Evolutionary conservation across 2,797 vertebrate genomes (phyloP).

Genomic region (Pseudomugil gertrudae): DNA sequence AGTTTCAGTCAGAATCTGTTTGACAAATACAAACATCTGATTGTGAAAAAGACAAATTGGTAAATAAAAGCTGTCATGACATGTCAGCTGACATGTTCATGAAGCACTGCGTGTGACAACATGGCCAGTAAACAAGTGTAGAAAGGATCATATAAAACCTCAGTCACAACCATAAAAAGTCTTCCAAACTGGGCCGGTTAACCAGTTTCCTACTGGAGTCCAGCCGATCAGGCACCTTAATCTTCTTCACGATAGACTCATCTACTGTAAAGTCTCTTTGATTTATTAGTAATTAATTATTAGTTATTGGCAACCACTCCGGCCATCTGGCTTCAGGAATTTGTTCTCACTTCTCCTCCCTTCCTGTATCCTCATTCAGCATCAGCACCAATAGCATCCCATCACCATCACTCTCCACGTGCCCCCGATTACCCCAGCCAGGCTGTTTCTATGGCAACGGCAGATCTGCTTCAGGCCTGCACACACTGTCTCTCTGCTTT

Average conservation of each 20-base stretch:
- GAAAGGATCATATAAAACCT: not conserved
- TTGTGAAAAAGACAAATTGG: not conserved
- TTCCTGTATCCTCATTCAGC: constrained; percentile 36
- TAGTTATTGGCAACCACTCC: not conserved
- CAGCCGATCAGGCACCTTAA: not conserved
- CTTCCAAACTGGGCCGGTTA: constrained; percentile 2
- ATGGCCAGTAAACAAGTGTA: not conserved
- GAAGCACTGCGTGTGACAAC: not conserved
- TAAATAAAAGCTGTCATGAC: not conserved
- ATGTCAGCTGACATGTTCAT: not conserved
- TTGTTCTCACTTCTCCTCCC: not conserved
- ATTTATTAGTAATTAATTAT: not conserved
- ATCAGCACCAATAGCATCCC: constrained; percentile 62
- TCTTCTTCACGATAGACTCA: not conserved
- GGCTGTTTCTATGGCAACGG: constrained; percentile 81
- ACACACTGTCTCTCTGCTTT: constrained; percentile 45
- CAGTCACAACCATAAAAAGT: not conserved
- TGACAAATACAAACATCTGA: not conserved
- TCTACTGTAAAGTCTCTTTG: not conserved
- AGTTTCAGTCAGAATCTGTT: not conserved
- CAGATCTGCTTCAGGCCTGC: constrained; percentile 69
- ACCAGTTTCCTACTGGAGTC: not conserved
- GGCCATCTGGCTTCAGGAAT: not conserved
- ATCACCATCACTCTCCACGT: constrained; percentile 51
- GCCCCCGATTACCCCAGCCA: constrained; percentile 60